Evolutionary conservation across 37 sponge, comb jelly and placozoan species (phyloP), one percentile per base, ranked within the genome.

Genomic region (Agelas oroides): DNA sequence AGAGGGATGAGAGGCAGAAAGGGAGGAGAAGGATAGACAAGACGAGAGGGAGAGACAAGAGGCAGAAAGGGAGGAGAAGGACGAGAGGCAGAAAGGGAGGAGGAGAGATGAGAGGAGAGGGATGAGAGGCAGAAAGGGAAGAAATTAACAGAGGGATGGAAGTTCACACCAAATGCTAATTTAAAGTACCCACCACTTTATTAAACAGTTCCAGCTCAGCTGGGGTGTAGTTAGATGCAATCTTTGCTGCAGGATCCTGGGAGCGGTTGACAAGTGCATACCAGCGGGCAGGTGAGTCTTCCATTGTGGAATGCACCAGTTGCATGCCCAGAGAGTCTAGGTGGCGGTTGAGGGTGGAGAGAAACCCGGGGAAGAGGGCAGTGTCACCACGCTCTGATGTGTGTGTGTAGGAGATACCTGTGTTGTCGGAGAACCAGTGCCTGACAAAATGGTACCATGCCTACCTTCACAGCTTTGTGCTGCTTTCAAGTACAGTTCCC

Each of bases 171-270:
- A n/a, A n/a, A n/a, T n/a, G n/a, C n/a, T n/a, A n/a, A n/a, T n/a
- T n/a, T 2, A 1, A 73, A 31, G 19, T 1, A 60, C 83, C 39
- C n/a, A 87, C 87, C 64, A 73, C 65, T 72, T 79, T 87, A 17
- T 80, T 84, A 61, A 90, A 90, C 39, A 85, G 63, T 41, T 84
- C 86, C 75, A 83, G 66, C 46, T 90, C 85, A 6, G 71, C 73
- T 21, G 60, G 76, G 17, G 64, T 75, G 70, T 73, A 90, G 41
- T 66, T 70, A 39, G 86, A 60, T 60, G 68, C 76, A 6, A 90
- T 34, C 59, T 90, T 90, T 0, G 90, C 85, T 19, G 86, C 90
- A 21, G 79, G 76, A 41, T 90, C 90, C n/a, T 65, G 74, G 1
- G 59, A 17, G 16, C 73, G 28, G 86, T 90, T 90, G 36, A 80